phyloP scores from a whole-genome alignment of 2,113 vertebrate genomes.

The Alethe castanea region DNA sequence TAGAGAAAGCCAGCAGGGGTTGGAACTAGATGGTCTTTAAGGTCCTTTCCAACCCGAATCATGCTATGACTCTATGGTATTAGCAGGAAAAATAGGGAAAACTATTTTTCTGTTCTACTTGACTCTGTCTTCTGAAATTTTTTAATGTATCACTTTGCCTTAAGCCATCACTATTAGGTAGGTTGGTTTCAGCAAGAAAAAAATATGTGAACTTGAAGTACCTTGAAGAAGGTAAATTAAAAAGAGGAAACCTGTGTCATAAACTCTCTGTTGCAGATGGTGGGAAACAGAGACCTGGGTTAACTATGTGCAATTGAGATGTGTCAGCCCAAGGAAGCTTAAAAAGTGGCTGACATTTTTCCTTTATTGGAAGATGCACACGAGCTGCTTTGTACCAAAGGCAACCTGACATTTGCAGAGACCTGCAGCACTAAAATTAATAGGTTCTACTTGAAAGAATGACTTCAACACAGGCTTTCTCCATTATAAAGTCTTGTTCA shows the following conservation, averaged over 20 bases:
- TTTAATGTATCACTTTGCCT: background rate
- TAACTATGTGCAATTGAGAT: background rate
- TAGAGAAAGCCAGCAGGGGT: accelerated
- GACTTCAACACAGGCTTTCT: background rate
- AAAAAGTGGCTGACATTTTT: background rate
- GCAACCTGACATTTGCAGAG: conserved; percentile 22
- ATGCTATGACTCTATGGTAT: background rate
- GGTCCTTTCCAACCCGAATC: background rate
- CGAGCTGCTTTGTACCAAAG: background rate
- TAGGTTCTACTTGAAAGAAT: background rate
- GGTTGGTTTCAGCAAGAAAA: background rate
- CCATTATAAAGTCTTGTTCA: background rate
- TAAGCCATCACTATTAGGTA: background rate
- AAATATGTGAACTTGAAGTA: background rate
- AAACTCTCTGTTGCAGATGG: background rate
- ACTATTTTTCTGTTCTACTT: background rate
- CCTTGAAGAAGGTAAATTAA: background rate
- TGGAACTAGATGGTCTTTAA: background rate
- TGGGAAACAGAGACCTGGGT: background rate
- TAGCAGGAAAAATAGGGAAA: background rate
- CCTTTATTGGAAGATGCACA: background rate
- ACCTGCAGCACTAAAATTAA: background rate
- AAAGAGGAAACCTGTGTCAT: background rate
- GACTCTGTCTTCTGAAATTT: background rate
- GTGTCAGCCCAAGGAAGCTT: background rate